Percentiles rank a stretch among this genome's conserved stretches.
phyloP scores from a whole-genome alignment of 2,888 invertebrate genomes.

The Diogma glabrata region DNA sequence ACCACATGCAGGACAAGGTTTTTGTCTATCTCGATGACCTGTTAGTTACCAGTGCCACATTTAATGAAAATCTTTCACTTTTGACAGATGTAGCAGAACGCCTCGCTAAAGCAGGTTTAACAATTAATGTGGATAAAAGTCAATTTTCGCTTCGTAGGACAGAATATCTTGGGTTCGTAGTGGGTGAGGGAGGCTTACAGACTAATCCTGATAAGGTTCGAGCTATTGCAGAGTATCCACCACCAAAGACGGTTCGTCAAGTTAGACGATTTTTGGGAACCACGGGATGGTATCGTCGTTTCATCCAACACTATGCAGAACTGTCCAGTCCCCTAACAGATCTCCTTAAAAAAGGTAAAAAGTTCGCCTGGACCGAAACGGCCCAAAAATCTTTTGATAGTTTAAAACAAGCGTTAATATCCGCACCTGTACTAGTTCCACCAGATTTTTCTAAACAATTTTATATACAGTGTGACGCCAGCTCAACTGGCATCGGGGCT shows the following conservation, averaged over 20 bases:
- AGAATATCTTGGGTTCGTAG: neutral
- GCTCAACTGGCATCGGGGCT: neutral
- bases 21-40: neutral
- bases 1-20: neutral
- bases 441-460: neutral
- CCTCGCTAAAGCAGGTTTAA: neutral
- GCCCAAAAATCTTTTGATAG: neutral
- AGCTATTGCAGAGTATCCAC: neutral
- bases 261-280: neutral
- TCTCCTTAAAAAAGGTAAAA: neutral
- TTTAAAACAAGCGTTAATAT: neutral
- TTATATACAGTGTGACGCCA: neutral
- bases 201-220: neutral
- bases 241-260: neutral
- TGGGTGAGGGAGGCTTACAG: neutral
- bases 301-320: neutral
- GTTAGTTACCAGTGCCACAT: neutral
- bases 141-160: neutral
- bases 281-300: neutral
- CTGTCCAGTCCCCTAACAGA: neutral
- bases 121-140: neutral
- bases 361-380: neutral
- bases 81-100: neutral
- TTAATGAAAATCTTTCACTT: neutral
- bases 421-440: neutral